phyloP scores from a whole-genome alignment of 2,888 invertebrate genomes.

The Agrochola macilenta region DNA sequence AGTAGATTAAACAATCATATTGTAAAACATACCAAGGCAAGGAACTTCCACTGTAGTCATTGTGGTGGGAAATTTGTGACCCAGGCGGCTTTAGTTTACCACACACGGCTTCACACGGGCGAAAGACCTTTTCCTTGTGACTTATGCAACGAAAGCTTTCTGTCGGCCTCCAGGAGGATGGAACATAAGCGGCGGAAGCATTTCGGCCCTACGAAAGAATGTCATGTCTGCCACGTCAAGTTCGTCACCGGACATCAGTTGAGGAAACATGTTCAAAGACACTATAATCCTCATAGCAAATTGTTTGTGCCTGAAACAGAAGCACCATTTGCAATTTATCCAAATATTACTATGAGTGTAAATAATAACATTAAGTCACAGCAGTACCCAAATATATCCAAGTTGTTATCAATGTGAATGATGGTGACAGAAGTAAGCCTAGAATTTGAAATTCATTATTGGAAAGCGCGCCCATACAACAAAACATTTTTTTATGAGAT shows the following conservation, averaged over 20 bases:
- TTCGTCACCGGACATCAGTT: slow-evolving; percentile 77
- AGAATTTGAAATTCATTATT: neutral
- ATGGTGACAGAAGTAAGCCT: neutral
- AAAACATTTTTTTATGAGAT: too few relatives aligned
- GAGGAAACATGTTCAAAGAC: slow-evolving; percentile 79
- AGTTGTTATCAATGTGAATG: slow-evolving; percentile 57
- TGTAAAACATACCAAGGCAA: slow-evolving; percentile 84
- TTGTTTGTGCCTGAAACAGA: slow-evolving; percentile 72
- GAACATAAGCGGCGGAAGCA: slow-evolving; percentile 82
- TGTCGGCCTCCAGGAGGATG: slow-evolving; percentile 83
- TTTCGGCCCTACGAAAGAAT: slow-evolving; percentile 80
- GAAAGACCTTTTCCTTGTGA: slow-evolving; percentile 84
- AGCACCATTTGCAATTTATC: slow-evolving; percentile 34
- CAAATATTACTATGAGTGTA: slow-evolving; percentile 31
- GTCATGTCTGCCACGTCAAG: slow-evolving; percentile 79
- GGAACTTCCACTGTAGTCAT: slow-evolving; percentile 80
- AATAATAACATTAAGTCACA: slow-evolving; percentile 53
- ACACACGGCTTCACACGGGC: slow-evolving; percentile 84
- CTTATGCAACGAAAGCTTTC: slow-evolving; percentile 81
- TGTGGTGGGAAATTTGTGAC: slow-evolving; percentile 84
- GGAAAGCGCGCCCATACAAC: neutral
- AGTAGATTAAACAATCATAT: slow-evolving; percentile 81
- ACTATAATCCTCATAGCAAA: slow-evolving; percentile 83
- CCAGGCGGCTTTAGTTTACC: slow-evolving; percentile 80
- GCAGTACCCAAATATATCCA: slow-evolving; percentile 59